Base-by-base conservation (phyloP, 2,888 invertebrate species). In the Reticulitermes lucifugus region DNA sequence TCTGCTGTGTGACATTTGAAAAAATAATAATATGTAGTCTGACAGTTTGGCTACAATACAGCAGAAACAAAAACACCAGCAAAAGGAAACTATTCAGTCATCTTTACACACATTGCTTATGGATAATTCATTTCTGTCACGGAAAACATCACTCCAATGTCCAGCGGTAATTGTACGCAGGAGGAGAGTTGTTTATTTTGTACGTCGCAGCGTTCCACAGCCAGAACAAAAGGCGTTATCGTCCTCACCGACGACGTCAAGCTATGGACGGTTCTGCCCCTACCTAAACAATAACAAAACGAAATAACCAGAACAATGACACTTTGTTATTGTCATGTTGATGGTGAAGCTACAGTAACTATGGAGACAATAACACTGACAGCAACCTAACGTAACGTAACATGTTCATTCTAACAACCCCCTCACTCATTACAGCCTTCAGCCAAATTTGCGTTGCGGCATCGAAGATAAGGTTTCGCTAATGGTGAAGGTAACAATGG, bases 291-390 rank as follows among this genome's bases (percentile, higher is more conserved):
- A 79, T 79, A 79, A 79, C 79, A 79, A 43, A 79, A 79, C 79
- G 79, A 79, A 79, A 79, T 79, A 51, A 79, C 46, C 79, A 51
- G 79, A 79, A 79, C 79, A 79, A 79, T 79, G 79, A 43, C 79
- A 79, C 79, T 79, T 79, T 79, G 79, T 79, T 79, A 79, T 79
- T 79, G 51, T 79, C 79, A 79, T 51, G 79, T 79, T 79, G 79
- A 51, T 79, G 79, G 79, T 29, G 25, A 46, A 12, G 46, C 51
- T 21, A 35, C 22, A 60, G 60, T 60, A 60, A 60, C 60, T 65
- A 65, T 65, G 79, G 43, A 79, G 79, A 79, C 79, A 79, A 79
- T 79, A 51, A 79, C 25, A 51, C 35, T 79, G 79, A 79, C 79
- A 79, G 79, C 79, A 79, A n/a, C 43, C n/a, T 79, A 79, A 73